Base-by-base conservation (phyloP, 2,888 invertebrate genomes). In the Fabriciana adippe region DNA sequence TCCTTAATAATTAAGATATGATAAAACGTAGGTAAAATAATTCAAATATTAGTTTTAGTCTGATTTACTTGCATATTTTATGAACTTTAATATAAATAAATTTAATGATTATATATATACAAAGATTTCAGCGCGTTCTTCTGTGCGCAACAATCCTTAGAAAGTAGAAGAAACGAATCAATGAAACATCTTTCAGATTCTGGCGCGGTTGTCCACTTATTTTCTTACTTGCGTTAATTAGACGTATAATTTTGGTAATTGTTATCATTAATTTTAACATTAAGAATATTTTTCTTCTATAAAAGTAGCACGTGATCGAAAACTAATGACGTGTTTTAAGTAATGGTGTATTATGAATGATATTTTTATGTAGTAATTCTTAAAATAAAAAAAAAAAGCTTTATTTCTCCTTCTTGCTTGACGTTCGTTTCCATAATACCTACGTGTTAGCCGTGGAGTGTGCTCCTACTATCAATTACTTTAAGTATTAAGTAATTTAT, bases 181-280 rank as follows among this genome's bases (percentile, higher is more conserved):
- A 72, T 69, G 71, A 72, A 69, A 66, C 67, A 69, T 72, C 69
- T 55, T 67, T 62, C 54, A 62, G 64, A 71, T 71, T 71, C 71
- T 72, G 71, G 62, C 56, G 69, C 61, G 71, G 71, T 69, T 69
- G 64, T 69, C 67, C 59, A 67, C 71, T 72, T 67, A 66, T 63
- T 72, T 69, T 69, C 69, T 69, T 69, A 65, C 59, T 69, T 72
- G 61, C 48, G 66, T 66, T 70, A 68, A 66, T 68, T 66, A 72
- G 66, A 68, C 66, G 62, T 67, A 66, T 62, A 72, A 72, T 72
- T 73, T 70, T 60, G 54, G 62, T 72, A 72, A 72, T 72, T 72
- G 71, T 72, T 55, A 65, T 66, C 66, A 66, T 66, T 59, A 65
- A 56, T 59, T 54, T 65, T 59, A 54, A 56, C 21, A 65, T 65